These are phyloP conservation scores for Malurus melanocephalus DNA, from an alignment of 2,113 vertebrate species.

Conservation along the genomic window DNA sequence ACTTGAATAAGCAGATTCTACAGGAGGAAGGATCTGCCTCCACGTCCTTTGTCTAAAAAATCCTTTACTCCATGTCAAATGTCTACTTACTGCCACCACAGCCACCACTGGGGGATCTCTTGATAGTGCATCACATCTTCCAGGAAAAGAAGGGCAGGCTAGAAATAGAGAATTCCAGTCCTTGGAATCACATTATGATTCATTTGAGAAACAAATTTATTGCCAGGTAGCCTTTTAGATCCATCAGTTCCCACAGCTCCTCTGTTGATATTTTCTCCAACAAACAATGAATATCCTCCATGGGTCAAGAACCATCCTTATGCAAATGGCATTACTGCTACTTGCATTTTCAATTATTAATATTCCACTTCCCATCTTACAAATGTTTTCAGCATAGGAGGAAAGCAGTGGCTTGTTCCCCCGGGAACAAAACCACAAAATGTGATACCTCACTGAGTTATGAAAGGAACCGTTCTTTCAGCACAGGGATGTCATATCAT, in stretches of 20 bases:
- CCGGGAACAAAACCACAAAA: not conserved
- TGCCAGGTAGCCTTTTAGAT: conserved; percentile 17
- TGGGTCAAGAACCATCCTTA: conserved; percentile 38
- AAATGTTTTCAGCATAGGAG: conserved; percentile 30
- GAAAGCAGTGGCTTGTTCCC: conserved; percentile 21
- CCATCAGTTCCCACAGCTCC: not conserved
- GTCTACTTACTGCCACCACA: not conserved
- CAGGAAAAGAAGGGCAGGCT: not conserved
- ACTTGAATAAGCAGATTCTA: not conserved
- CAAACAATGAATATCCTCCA: not conserved
- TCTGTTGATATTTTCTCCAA: conserved; percentile 28
- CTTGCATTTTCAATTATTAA: conserved; percentile 44
- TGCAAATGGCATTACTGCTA: conserved; percentile 12
- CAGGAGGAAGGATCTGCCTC: not conserved
- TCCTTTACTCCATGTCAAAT: not conserved
- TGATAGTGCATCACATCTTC: not conserved
- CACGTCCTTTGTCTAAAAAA: not conserved
- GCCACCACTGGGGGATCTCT: not conserved
- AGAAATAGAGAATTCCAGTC: not conserved
- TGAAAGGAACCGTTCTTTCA: not conserved
- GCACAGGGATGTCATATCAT: conserved; percentile 14
- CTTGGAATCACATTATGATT: not conserved
- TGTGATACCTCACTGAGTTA: not conserved
- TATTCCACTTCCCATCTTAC: not conserved
- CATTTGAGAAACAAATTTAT: not conserved